Percentiles rank a stretch among this genome's conserved stretches.
Conservation (phyloP, 2,888 invertebrate species). For the Megastigmus dorsalis region DNA sequence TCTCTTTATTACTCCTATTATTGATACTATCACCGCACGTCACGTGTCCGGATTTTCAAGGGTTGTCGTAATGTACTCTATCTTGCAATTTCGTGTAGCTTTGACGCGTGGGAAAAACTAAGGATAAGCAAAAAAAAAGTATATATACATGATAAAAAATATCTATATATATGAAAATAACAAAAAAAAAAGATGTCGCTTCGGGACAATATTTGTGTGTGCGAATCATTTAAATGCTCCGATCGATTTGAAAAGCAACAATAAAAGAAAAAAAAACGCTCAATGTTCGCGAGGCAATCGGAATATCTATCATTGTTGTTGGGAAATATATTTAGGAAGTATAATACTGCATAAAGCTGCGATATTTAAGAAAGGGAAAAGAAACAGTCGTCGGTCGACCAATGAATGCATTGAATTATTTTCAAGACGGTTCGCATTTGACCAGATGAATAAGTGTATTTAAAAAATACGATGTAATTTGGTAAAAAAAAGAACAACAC, state of each 20-base stretch:
- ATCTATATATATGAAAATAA: not conserved
- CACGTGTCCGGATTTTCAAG: constrained; percentile 19
- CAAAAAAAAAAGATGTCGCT: constrained; percentile 18
- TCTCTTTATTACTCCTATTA: no score
- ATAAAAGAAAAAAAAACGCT: not conserved
- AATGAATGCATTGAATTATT: not conserved
- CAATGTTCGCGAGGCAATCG: not conserved
- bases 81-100: constrained; percentile 28
- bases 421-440: not conserved
- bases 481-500: no score
- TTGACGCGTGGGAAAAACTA: constrained; percentile 1
- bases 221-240: constrained; percentile 21
- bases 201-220: constrained; percentile 31
- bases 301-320: not conserved
- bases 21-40: not conserved
- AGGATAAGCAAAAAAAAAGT: not conserved
- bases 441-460: constrained; percentile 28
- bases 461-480: not conserved
- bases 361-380: not conserved
- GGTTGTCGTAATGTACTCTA: constrained; percentile 14
- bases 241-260: no score
- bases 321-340: not conserved
- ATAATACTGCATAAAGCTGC: not conserved
- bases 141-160: not conserved
- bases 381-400: not conserved